phyloP scores from a whole-genome alignment of 1,140 invertebrate species.

The Drosophila hydei region DNA sequence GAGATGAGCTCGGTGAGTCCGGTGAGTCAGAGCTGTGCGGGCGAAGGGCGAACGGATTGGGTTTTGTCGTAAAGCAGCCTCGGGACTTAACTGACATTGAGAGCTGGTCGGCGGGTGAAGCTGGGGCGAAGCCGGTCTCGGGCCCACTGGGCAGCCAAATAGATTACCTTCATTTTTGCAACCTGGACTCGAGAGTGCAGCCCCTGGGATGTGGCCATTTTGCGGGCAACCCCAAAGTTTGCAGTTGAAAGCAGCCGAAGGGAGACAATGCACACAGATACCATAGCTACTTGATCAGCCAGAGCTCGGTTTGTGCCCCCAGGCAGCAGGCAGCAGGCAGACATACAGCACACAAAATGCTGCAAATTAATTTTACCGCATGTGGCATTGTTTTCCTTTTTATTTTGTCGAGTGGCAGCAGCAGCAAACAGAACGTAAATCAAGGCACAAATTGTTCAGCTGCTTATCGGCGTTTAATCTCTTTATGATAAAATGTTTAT shows the following conservation, averaged over 20 bases:
- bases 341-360: slow-evolving; percentile 43
- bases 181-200: slow-evolving; percentile 37
- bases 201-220: slow-evolving; percentile 77
- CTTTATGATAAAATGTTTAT: slow-evolving; percentile 83
- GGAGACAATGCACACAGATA: slow-evolving; percentile 19
- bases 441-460: slow-evolving; percentile 49
- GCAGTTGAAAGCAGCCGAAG: slow-evolving; percentile 48
- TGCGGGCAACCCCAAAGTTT: slow-evolving; percentile 68
- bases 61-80: slow-evolving; percentile 70
- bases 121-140: too few species aligned
- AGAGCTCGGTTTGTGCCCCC: slow-evolving; percentile 36
- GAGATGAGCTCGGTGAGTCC: slow-evolving; percentile 8
- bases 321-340: slow-evolving; percentile 19
- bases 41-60: background rate
- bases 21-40: background rate
- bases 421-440: slow-evolving; percentile 63
- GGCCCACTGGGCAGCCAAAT: slow-evolving; percentile 51
- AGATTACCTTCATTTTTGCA: slow-evolving; percentile 64
- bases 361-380: slow-evolving; percentile 79
- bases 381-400: slow-evolving; percentile 41
- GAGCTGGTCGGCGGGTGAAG: slow-evolving; percentile 42
- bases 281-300: slow-evolving; percentile 12
- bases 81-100: slow-evolving; percentile 80
- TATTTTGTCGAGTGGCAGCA: slow-evolving; percentile 3
- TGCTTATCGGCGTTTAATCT: slow-evolving; percentile 80